phyloP scores from a whole-genome alignment of 2,113 vertebrate genomes.

The Salvelinus sp. region DNA sequence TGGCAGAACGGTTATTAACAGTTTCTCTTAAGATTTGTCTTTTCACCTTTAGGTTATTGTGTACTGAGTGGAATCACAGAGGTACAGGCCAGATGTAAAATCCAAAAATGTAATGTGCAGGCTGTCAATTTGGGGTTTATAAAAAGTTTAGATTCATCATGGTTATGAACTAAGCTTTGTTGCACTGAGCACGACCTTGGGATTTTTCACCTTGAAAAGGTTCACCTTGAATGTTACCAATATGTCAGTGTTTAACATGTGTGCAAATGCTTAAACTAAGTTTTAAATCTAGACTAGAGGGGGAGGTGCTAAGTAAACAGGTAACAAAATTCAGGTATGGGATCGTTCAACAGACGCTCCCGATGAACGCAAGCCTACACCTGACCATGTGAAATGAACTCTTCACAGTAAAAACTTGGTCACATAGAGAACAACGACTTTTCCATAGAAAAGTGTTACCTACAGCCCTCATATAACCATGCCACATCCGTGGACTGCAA shows the following conservation, averaged over 20 bases:
- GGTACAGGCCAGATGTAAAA: constrained; percentile 94
- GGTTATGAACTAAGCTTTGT: neutral
- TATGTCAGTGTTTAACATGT: constrained; percentile 4
- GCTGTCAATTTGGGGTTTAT: constrained; percentile 81
- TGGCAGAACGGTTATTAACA: constrained; percentile 84
- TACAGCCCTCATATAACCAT: no score
- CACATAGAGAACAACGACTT: no score
- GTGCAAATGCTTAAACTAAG: constrained; percentile 39
- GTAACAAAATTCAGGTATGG: no score
- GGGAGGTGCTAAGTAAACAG: no score
- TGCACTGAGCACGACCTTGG: neutral
- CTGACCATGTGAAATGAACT: no score
- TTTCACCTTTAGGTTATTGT: constrained; percentile 94
- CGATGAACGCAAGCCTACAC: no score
- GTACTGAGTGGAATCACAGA: constrained; percentile 93
- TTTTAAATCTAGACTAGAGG: constrained; percentile 49
- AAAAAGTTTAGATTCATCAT: constrained; percentile 75
- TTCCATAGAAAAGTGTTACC: no score
- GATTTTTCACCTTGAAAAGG: neutral
- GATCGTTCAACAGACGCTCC: no score
- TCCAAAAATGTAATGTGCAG: constrained; percentile 73
- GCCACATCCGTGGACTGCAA: no score
- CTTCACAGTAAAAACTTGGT: no score
- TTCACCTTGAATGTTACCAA: neutral
- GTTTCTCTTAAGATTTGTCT: constrained; percentile 97